Percentiles rank a stretch among this genome's conserved stretches.
Conservation (phyloP, 1,140 invertebrate genomes). For the Cephus cinctus region DNA sequence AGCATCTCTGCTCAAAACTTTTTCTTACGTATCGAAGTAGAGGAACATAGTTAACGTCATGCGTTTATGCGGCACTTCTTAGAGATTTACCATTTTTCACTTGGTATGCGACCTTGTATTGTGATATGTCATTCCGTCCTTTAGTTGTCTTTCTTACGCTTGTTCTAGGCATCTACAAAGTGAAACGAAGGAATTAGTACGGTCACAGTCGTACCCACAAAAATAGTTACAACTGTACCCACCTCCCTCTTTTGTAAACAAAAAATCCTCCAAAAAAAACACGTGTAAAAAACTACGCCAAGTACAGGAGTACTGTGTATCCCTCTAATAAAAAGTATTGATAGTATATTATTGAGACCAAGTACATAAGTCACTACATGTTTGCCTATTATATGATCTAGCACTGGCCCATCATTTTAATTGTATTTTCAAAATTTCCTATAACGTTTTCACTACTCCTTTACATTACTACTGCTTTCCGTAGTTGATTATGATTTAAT, state of each 20-base stretch:
- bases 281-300: too few species aligned
- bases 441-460: too few species aligned
- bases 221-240: conserved; percentile 2
- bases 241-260: background rate
- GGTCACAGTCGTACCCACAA: conserved; percentile 1
- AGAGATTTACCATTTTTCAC: conserved; percentile 6
- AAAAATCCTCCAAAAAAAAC: too few species aligned
- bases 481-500: too few species aligned
- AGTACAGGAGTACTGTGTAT: too few species aligned
- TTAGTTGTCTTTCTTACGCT: conserved; percentile 1
- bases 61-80: conserved; percentile 1
- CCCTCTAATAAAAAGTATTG: too few species aligned
- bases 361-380: too few species aligned
- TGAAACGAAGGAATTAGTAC: conserved; percentile 1
- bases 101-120: conserved; percentile 4
- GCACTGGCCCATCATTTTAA: too few species aligned
- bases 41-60: conserved; percentile 3
- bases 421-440: too few species aligned
- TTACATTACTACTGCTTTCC: too few species aligned
- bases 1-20: background rate
- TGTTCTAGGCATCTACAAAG: conserved; percentile 3
- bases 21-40: conserved; percentile 5
- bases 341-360: too few species aligned
- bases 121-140: conserved; percentile 5
- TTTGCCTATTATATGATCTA: too few species aligned